phyloP scores from a whole-genome alignment of 2,888 invertebrate species.

The Melieria crassipennis region DNA sequence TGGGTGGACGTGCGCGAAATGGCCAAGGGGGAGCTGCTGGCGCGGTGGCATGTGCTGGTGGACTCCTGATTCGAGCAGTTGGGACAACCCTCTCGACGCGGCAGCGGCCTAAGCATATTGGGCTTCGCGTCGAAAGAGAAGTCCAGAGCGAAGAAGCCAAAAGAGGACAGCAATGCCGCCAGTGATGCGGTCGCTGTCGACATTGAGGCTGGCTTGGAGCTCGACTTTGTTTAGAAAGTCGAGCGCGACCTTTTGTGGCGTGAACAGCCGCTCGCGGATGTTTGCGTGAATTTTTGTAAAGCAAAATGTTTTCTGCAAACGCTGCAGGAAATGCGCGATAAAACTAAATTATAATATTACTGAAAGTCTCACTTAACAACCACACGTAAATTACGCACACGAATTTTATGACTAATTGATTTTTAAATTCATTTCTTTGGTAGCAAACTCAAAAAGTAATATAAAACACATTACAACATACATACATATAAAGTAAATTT shows the following conservation, averaged over 20 bases:
- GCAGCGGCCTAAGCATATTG: slow-evolving; percentile 56
- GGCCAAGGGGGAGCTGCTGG: slow-evolving; percentile 87
- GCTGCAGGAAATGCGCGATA: slow-evolving; percentile 8
- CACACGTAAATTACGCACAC: neutral
- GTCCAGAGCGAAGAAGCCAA: slow-evolving; percentile 59
- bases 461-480: neutral
- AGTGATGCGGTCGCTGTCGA: slow-evolving; percentile 62
- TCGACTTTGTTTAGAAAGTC: slow-evolving; percentile 60
- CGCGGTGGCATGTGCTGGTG: slow-evolving; percentile 92
- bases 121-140: slow-evolving; percentile 59
- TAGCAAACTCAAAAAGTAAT: neutral
- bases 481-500: neutral
- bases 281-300: slow-evolving; percentile 1
- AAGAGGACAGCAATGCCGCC: slow-evolving; percentile 44
- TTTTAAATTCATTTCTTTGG: neutral
- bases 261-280: neutral
- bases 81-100: slow-evolving; percentile 63
- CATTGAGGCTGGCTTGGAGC: slow-evolving; percentile 62
- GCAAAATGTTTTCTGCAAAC: slow-evolving; percentile 2
- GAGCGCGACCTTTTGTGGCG: slow-evolving; percentile 20
- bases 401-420: neutral
- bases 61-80: slow-evolving; percentile 74
- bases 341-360: slow-evolving; percentile 8
- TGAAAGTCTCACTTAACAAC: neutral
- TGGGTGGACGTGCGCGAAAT: slow-evolving; percentile 94